A percentile compares a stretch with the other conserved stretches of the same genome.
These are phyloP conservation scores for Drosophila meridionalis DNA, from an alignment of 2,888 invertebrate genomes.

Conservation along the genomic window DNA sequence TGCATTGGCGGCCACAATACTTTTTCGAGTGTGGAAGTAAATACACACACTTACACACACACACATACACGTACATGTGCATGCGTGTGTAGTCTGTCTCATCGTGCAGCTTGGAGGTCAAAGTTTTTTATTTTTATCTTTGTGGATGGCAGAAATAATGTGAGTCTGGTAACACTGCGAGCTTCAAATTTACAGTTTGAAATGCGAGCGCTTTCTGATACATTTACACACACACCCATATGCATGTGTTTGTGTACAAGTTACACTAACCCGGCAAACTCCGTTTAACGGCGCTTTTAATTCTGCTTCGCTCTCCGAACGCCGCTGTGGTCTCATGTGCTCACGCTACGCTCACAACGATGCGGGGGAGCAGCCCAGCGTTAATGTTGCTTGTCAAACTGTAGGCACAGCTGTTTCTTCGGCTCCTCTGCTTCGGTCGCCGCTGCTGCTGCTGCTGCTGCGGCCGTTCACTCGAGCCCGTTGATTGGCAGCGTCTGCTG, in stretches of 20 bases:
- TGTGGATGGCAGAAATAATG: conserved; percentile 6
- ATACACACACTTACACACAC: background rate
- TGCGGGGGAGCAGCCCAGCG: conserved; percentile 67
- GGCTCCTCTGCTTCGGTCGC: conserved; percentile 19
- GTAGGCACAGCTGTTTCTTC: conserved; percentile 72
- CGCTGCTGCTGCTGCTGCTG: conserved; percentile 42
- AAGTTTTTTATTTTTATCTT: conserved; percentile 40
- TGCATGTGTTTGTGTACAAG: conserved; percentile 19
- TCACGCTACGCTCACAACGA: conserved; percentile 25
- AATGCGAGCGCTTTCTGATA: conserved; percentile 35
- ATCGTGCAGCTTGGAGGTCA: conserved; percentile 63
- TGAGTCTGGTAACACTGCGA: conserved; percentile 38
- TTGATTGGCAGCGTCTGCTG: conserved; percentile 42
- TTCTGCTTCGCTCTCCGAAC: conserved; percentile 30
- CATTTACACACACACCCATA: conserved; percentile 16
- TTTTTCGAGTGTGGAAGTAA: conserved; percentile 26
- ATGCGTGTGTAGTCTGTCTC: conserved; percentile 9
- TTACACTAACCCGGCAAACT: conserved; percentile 71
- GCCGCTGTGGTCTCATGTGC: conserved; percentile 54
- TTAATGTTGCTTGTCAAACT: conserved; percentile 51
- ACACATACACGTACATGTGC: background rate
- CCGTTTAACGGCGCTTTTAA: conserved; percentile 59
- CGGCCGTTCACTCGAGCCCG: conserved; percentile 66
- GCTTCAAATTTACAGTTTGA: conserved; percentile 16
- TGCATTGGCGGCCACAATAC: conserved; percentile 57